Evolutionary conservation across 1,140 invertebrate genomes (phyloP).

Genomic region (Eriocheir sinensis): DNA sequence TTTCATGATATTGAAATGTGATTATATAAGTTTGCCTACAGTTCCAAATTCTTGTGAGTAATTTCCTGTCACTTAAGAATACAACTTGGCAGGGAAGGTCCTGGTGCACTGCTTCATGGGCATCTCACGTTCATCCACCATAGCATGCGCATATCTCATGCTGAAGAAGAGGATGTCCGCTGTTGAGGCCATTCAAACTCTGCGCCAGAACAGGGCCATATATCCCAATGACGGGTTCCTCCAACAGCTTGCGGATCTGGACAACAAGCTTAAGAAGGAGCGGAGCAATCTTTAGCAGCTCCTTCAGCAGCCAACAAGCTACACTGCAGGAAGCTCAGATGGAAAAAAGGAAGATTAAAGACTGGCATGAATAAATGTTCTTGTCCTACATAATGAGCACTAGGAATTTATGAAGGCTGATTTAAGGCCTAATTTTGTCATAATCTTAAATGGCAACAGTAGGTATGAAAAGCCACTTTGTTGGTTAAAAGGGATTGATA

Average conservation of each 20-base stretch:
- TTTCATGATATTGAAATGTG: no score
- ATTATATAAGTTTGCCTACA: no score
- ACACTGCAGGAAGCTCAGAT: not conserved
- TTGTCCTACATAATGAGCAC: no score
- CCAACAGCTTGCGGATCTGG: constrained; percentile 88
- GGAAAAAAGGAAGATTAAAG: not conserved
- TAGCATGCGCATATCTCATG: constrained; percentile 92
- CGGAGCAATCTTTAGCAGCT: constrained; percentile 61
- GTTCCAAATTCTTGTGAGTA: no score
- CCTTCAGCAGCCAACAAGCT: not conserved
- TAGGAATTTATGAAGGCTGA: no score
- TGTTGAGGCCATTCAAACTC: constrained; percentile 87
- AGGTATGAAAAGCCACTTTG: no score
- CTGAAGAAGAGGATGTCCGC: constrained; percentile 90
- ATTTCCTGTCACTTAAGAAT: not conserved
- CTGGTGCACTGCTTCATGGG: constrained; percentile 92
- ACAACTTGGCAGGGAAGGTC: constrained; percentile 86
- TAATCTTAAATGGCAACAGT: no score
- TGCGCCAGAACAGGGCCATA: constrained; percentile 84
- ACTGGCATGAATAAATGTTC: not conserved
- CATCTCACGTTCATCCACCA: constrained; percentile 90
- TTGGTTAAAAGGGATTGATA: no score
- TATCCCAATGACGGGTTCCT: constrained; percentile 91
- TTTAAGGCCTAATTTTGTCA: no score
- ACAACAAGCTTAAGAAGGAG: constrained; percentile 82